A percentile compares a stretch with the other conserved stretches of the same genome.
Evolutionary conservation across 2,113 vertebrate species (phyloP).

Genomic region (Phainopepla nitens): DNA sequence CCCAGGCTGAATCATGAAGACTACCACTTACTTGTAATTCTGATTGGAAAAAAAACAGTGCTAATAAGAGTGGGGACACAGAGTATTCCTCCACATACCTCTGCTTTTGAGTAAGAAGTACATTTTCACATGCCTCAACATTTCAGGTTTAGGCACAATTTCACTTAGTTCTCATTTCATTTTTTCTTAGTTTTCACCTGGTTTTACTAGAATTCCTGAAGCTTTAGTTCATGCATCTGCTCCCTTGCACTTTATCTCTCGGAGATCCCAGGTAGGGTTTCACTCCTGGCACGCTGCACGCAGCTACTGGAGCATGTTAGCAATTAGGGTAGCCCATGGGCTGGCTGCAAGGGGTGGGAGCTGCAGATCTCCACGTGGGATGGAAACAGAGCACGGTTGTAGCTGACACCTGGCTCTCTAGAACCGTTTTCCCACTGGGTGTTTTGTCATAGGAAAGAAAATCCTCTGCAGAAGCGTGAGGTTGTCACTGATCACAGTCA

Average conservation of each 20-base stretch:
- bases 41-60: not conserved
- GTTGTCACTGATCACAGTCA: not conserved
- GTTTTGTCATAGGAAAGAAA: not conserved
- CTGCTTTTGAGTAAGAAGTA: not conserved
- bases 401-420: not conserved
- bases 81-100: fast-evolving
- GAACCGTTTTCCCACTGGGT: not conserved
- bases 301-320: not conserved
- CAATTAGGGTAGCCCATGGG: not conserved
- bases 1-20: not conserved
- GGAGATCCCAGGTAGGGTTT: not conserved
- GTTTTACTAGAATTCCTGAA: not conserved
- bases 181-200: not conserved
- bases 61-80: not conserved
- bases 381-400: not conserved
- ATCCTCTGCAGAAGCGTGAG: not conserved
- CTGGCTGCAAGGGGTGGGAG: not conserved
- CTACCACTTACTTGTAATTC: not conserved
- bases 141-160: not conserved
- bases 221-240: not conserved
- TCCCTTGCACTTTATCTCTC: not conserved
- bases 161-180: not conserved
- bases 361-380: not conserved
- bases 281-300: fast-evolving
- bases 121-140: not conserved